Percentiles rank a stretch among this genome's conserved stretches.
Evolutionary conservation across 2,113 vertebrate genomes (phyloP).

Genomic region (Channa maculata): DNA sequence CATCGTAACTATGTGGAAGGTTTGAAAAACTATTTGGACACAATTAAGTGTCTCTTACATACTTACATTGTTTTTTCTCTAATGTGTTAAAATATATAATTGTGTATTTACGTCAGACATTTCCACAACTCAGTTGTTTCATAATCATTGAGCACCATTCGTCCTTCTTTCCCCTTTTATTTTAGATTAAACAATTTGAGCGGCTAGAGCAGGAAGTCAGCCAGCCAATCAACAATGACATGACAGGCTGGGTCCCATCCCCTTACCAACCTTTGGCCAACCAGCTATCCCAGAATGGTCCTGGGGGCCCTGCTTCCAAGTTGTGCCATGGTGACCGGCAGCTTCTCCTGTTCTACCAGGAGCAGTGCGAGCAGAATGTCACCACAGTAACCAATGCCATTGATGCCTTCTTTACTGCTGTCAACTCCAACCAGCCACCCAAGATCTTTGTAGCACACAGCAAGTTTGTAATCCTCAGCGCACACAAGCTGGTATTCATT

Average conservation of each 20-base stretch:
- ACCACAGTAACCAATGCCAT: conserved; percentile 93
- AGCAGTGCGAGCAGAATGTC: conserved; percentile 95
- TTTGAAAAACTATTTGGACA: too few relatives aligned
- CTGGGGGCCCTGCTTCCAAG: conserved; percentile 46
- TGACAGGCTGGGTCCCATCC: conserved; percentile 91
- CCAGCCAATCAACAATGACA: conserved; percentile 92
- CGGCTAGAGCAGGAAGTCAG: conserved; percentile 95
- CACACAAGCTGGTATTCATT: conserved; percentile 98
- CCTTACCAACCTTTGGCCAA: conserved; percentile 80
- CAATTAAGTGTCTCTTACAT: too few relatives aligned
- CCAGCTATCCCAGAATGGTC: conserved; percentile 51
- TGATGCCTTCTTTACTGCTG: conserved; percentile 91
- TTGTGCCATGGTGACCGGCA: conserved; percentile 88
- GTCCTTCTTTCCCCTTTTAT: not conserved
- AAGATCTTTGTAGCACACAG: conserved; percentile 98
- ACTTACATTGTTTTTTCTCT: too few relatives aligned
- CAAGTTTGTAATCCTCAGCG: conserved; percentile 97
- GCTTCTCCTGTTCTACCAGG: conserved; percentile 96
- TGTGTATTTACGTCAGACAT: too few relatives aligned
- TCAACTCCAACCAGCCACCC: conserved; percentile 94
- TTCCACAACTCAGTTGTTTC: too few relatives aligned
- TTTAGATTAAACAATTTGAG: conserved; percentile 96
- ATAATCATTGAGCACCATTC: not conserved
- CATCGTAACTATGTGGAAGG: too few relatives aligned
- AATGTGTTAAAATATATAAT: too few relatives aligned